Evolutionary conservation across 2,888 invertebrate genomes (phyloP).

Genomic region (Oligia strigilis): DNA sequence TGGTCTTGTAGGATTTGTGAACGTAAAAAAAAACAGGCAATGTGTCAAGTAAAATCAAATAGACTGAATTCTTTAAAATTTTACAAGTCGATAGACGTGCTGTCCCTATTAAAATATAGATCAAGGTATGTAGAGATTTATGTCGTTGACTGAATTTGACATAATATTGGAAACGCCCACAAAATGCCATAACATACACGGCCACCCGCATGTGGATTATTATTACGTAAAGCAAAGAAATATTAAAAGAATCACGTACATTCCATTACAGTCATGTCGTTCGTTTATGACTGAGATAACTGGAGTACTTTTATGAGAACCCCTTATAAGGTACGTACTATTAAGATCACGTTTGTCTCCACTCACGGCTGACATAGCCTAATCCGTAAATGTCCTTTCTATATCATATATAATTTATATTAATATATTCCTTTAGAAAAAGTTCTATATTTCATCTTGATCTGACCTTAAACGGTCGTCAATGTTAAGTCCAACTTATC

Average conservation of each 20-base stretch:
- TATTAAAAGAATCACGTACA: conserved; percentile 70
- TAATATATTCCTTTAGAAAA: conserved; percentile 15
- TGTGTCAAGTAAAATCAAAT: not conserved
- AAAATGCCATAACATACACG: not conserved
- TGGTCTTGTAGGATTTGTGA: not conserved
- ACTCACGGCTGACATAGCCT: conserved; percentile 43
- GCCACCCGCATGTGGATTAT: conserved; percentile 21
- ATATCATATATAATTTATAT: conserved; percentile 21
- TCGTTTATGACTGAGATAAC: conserved; percentile 65
- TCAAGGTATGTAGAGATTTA: not conserved
- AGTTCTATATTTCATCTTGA: conserved; percentile 21
- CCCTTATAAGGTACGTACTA: conserved; percentile 61
- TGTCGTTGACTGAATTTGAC: conserved; percentile 1
- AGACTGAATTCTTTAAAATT: no score
- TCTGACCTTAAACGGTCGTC: conserved; percentile 43
- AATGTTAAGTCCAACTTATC: conserved; percentile 35
- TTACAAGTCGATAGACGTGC: not conserved
- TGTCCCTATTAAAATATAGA: not conserved
- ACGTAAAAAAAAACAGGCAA: not conserved
- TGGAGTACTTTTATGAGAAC: conserved; percentile 62
- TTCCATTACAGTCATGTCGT: conserved; percentile 63
- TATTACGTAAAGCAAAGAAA: conserved; percentile 59
- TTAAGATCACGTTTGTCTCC: conserved; percentile 47
- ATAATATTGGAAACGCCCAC: not conserved
- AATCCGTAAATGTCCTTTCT: conserved; percentile 49